phyloP scores from a whole-genome alignment of 2,113 vertebrate species.

The Plotosus lineatus region DNA sequence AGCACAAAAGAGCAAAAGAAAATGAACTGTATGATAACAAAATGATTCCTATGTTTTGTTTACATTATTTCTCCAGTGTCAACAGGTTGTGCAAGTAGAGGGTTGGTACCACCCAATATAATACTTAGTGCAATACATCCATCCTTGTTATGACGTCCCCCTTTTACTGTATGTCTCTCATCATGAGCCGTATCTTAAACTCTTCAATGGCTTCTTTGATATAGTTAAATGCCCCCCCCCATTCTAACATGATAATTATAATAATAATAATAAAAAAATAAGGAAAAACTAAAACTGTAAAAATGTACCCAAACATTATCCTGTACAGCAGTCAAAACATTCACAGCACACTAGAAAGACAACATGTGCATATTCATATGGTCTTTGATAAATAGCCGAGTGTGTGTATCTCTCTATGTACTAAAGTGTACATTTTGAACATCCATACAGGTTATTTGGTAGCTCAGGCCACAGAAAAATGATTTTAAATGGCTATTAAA shows the following conservation, averaged over 20 bases:
- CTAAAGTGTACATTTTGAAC: slow-evolving; percentile 83
- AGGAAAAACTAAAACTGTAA: slow-evolving; percentile 46
- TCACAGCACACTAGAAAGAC: slow-evolving; percentile 90
- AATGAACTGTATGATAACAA: slow-evolving; percentile 75
- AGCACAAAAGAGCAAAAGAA: slow-evolving; percentile 73
- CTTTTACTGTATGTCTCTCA: neutral
- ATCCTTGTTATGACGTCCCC: neutral
- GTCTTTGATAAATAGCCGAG: slow-evolving; percentile 77
- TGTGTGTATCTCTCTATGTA: slow-evolving; percentile 86
- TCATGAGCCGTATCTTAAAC: neutral
- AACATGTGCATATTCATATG: slow-evolving; percentile 89
- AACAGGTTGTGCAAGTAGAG: slow-evolving; percentile 41
- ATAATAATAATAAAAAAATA: slow-evolving; percentile 31
- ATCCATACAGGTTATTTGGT: slow-evolving; percentile 39
- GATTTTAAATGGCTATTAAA: slow-evolving; percentile 18
- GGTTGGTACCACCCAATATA: slow-evolving; percentile 1
- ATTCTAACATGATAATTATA: neutral
- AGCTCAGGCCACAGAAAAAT: slow-evolving; percentile 70
- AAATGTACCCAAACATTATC: slow-evolving; percentile 68
- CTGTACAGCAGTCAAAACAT: slow-evolving; percentile 90
- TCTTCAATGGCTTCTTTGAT: neutral
- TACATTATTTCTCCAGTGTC: neutral
- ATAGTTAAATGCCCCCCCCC: neutral
- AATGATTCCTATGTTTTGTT: slow-evolving; percentile 34
- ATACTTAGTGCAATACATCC: slow-evolving; percentile 28